A percentile compares a stretch with the other conserved stretches of the same genome.
phyloP scores from a whole-genome alignment of 2,797 vertebrate genomes.

The Xenentodon cancila region DNA sequence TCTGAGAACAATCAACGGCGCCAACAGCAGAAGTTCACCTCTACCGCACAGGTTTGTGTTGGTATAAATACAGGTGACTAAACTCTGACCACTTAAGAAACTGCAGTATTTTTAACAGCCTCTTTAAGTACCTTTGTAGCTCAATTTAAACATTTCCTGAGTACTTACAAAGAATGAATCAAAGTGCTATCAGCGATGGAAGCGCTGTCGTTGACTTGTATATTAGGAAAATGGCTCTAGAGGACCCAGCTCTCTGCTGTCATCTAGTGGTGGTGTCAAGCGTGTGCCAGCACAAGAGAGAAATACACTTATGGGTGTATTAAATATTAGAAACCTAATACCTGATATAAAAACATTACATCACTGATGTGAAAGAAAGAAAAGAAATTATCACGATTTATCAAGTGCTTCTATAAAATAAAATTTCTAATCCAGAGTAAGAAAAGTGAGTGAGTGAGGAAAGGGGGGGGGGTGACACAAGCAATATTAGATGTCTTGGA shows the following conservation, averaged over 20 bases:
- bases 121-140: not conserved
- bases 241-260: not conserved
- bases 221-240: not conserved
- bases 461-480: not conserved
- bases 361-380: not conserved
- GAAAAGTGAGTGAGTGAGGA: not conserved
- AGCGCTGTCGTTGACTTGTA: not conserved
- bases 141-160: not conserved
- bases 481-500: slow-evolving; percentile 15
- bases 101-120: too few relatives aligned
- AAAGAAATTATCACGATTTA: too few relatives aligned
- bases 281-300: too few relatives aligned
- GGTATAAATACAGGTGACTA: not conserved
- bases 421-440: not conserved
- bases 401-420: not conserved
- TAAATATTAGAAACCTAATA: too few relatives aligned
- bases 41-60: too few relatives aligned
- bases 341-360: not conserved
- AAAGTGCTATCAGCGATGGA: not conserved
- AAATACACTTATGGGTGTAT: too few relatives aligned
- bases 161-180: not conserved
- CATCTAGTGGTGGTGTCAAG: too few relatives aligned
- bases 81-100: too few relatives aligned
- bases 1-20: not conserved
- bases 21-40: not conserved